phyloP scores from a whole-genome alignment of 2,113 vertebrate genomes.

The Catagonus wagneri region DNA sequence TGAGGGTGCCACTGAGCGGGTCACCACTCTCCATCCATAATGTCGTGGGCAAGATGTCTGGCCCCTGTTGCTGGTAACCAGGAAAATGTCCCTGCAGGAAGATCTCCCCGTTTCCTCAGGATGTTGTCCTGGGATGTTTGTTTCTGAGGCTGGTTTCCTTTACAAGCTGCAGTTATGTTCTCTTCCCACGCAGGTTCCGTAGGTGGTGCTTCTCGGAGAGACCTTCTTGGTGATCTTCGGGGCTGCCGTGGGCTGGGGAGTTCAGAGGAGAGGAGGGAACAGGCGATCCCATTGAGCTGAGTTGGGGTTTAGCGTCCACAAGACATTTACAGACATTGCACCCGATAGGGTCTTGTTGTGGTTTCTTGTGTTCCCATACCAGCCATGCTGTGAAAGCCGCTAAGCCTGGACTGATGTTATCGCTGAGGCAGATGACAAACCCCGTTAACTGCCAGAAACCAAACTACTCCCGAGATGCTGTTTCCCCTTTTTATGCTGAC shows the following conservation, averaged over 20 bases:
- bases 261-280: neutral
- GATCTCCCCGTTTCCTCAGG: slow-evolving; percentile 52
- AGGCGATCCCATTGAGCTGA: fast-evolving
- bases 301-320: neutral
- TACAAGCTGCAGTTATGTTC: slow-evolving; percentile 46
- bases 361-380: neutral
- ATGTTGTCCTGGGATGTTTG: slow-evolving; percentile 20
- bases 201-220: neutral
- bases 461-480: neutral
- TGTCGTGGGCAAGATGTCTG: slow-evolving; percentile 15
- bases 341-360: neutral
- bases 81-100: slow-evolving; percentile 27
- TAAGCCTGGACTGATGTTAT: neutral
- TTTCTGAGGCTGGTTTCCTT: slow-evolving; percentile 71
- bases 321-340: neutral
- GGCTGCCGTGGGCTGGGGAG: neutral
- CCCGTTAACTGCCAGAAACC: neutral
- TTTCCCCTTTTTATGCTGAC: neutral
- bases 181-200: neutral
- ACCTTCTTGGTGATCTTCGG: neutral
- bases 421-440: neutral
- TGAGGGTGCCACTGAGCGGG: neutral
- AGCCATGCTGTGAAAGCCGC: neutral
- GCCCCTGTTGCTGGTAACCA: neutral
- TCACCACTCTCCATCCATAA: neutral